Evolutionary conservation across 2,113 vertebrate genomes (phyloP).

Genomic region (Ibidorhyncha struthersii): DNA sequence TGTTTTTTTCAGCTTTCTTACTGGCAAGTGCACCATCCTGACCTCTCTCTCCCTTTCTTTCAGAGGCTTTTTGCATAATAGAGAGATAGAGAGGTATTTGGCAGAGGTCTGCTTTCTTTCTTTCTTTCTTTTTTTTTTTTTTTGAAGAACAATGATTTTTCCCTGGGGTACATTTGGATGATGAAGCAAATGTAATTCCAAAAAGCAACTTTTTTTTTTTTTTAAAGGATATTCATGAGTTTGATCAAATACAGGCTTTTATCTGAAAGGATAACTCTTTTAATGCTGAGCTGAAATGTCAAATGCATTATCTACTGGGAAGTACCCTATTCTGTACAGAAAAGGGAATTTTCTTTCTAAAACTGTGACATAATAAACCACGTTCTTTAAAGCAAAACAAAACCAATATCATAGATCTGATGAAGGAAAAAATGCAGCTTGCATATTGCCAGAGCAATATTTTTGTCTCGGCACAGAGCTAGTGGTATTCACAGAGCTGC

Average conservation of each 20-base stretch:
- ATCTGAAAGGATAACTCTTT: background rate
- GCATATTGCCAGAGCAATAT: background rate
- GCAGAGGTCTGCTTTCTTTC: background rate
- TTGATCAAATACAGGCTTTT: background rate
- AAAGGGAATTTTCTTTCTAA: background rate
- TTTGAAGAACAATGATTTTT: background rate
- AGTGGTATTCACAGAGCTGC: background rate
- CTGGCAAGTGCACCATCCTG: background rate
- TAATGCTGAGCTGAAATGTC: background rate
- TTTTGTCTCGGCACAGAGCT: background rate
- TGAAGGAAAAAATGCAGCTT: background rate
- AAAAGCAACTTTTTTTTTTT: background rate
- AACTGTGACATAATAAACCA: background rate
- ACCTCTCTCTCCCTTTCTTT: background rate
- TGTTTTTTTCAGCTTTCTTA: constrained; percentile 5
- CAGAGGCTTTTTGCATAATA: background rate
- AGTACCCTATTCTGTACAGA: background rate
- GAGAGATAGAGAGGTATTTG: background rate
- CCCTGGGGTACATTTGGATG: background rate
- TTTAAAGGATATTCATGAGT: background rate
- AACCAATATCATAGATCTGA: background rate
- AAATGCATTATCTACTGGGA: background rate
- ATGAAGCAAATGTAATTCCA: background rate
- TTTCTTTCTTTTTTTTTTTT: background rate
- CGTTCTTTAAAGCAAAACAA: background rate